Base-by-base conservation (phyloP, 2,113 vertebrate genomes). In the Anoplopoma fimbria region DNA sequence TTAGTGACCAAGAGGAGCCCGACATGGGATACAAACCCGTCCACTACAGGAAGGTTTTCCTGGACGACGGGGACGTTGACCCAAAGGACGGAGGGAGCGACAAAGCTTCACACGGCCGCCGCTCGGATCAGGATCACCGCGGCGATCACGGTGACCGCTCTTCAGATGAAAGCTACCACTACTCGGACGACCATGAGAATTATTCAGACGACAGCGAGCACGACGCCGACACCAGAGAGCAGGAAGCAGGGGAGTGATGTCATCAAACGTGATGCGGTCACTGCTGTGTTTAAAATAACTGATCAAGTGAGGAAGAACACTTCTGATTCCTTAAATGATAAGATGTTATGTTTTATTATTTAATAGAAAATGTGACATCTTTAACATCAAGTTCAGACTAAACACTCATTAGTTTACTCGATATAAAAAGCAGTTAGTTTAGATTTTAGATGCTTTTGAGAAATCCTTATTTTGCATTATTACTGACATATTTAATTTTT, bases 201-300 rank as follows among this genome's bases (percentile, higher is more conserved):
- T 88, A 80, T 33, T 91, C 87, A 0, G 88, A 91, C 1, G 79
- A 89, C 74, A 88, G 89, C 49, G 65, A 91, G 62, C 47, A 64
- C 2, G 70, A 90, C 1, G 71, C 33, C 6, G 45, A 77, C 67
- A 27, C 60, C 0, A 29, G 23, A 29, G 9, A 61, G 77, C 4
- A 82, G 63, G 73, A 83, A 70, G 55, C 42, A 33, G 73, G 34
- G 42, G 19, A 83, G 31, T 84, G 85, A 94, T 15, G 34, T 67
- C 73, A 60, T 31, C 47, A 63, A n/a, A n/a, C n/a, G n/a, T n/a
- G n/a, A n/a, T n/a, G n/a, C n/a, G n/a, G n/a, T n/a, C n/a, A n/a
- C n/a, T n/a, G n/a, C n/a, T n/a, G n/a, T 15, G 33, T 25, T 34
- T 21, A 53, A 15, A 53, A 23, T n/a, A n/a, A 58, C 9, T 53